Base-by-base conservation (phyloP, 2,888 invertebrate species). In the Cheilosia soror region DNA sequence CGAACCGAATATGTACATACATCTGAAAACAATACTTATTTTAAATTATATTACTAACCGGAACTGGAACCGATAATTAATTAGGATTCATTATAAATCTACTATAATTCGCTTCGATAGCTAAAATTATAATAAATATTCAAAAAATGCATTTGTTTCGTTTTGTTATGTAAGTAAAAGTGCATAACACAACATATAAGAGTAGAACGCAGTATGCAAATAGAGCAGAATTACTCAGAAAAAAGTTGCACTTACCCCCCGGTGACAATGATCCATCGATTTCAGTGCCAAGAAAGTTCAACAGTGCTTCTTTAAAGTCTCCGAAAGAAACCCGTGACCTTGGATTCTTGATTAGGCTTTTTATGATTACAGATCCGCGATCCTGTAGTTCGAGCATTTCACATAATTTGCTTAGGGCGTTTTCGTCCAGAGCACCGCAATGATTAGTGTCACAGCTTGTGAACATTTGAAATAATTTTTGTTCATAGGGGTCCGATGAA, bases 391-490 rank as follows among this genome's bases (percentile, higher is more conserved):
- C 96, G 83, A 97, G 93, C 87, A 96, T 95, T 89, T 95, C 95
- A 91, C 97, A 97, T 62, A 97, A 93, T 84, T 94, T 94, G 68
- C 94, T 92, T 88, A 96, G 93, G 55, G 96, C 95, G 57, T 94
- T 93, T 89, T 93, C 94, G 90, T 95, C 95, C 87, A 97, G 92
- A 89, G 95, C 94, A 88, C 95, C 95, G 89, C 94, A 93, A 89
- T 94, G 95, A 90, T 95, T 94, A 87, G 94, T 93, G 92, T 96
- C 95, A 93, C 96, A 96, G 90, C 96, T 96, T 91, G 96, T 95
- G 90, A 96, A 97, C 90, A 96, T 96, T 89, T 95, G 94, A 89
- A 95, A 94, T 89, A 97, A 93, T 93, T 96, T 96, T 92, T 96
- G 95, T 92, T 97, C 97, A 90, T 97, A 96, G 55, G 95, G 96